Evolutionary conservation across 2,888 invertebrate genomes (phyloP).

Genomic region (Acrobasis repandana): DNA sequence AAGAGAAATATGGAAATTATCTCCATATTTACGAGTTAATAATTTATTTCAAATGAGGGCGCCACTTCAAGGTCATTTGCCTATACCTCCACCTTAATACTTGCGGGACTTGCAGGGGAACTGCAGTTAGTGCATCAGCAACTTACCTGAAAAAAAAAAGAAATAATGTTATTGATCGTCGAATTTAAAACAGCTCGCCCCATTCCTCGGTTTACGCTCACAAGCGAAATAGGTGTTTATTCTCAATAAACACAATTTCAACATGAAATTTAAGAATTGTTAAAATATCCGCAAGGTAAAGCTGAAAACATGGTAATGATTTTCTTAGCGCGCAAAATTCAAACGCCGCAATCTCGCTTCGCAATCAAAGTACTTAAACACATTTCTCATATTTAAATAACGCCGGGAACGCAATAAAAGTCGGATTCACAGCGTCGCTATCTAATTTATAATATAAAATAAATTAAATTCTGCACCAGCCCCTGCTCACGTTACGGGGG

Average conservation of each 20-base stretch:
- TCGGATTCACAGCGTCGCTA: constrained; percentile 6
- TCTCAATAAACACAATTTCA: too few relatives aligned
- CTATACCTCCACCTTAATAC: too few relatives aligned
- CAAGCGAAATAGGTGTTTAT: too few relatives aligned
- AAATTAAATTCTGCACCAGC: constrained; percentile 21
- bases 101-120: not conserved
- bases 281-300: too few relatives aligned
- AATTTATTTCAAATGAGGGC: too few relatives aligned
- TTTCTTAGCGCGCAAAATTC: not conserved
- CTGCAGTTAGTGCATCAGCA: not conserved
- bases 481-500: constrained; percentile 3
- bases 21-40: too few relatives aligned
- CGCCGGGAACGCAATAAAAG: not conserved
- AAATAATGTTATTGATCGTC: not conserved
- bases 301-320: too few relatives aligned
- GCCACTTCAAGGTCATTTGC: too few relatives aligned
- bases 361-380: constrained; percentile 12
- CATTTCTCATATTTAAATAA: constrained; percentile 12
- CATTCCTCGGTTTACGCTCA: too few relatives aligned
- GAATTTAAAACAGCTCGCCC: too few relatives aligned
- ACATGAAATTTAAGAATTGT: too few relatives aligned
- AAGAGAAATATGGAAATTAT: too few relatives aligned
- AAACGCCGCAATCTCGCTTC: not conserved
- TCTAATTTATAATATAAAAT: constrained; percentile 23
- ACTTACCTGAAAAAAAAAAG: not conserved